Percentiles rank a stretch among this genome's conserved stretches.
These are phyloP conservation scores for Meloidogyne hapla DNA, from an alignment of 1,140 invertebrate species.

Conservation along the genomic window DNA sequence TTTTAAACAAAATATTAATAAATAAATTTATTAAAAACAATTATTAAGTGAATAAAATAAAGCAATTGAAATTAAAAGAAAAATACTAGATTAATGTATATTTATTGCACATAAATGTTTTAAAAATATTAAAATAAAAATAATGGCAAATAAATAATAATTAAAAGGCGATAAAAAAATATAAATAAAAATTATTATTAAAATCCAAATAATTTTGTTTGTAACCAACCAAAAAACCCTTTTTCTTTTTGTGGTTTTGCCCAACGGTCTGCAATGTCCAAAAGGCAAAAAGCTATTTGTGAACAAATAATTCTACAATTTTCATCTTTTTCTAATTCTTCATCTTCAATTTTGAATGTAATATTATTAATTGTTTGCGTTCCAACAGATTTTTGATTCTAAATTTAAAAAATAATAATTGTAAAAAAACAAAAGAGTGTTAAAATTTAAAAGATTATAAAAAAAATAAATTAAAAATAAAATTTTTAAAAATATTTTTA, in stretches of 20 bases:
- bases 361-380: background rate
- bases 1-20: too few relatives aligned
- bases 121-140: background rate
- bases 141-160: background rate
- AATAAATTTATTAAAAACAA: background rate
- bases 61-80: background rate
- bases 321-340: conserved; percentile 1
- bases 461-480: too few relatives aligned
- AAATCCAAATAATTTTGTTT: background rate
- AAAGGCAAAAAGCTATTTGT: background rate
- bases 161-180: background rate
- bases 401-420: background rate
- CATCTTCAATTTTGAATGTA: conserved; percentile 2
- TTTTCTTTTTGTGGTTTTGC: background rate
- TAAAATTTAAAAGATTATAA: too few relatives aligned
- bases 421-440: background rate
- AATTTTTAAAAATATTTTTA: background rate
- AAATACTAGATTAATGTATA: background rate
- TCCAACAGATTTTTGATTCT: background rate
- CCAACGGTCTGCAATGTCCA: background rate
- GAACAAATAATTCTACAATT: background rate
- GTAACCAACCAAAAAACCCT: background rate
- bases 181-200: background rate
- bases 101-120: background rate
- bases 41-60: background rate